Evolutionary conservation across 1,140 invertebrate species (phyloP), one percentile per base, ranked within the genome.

Genomic region (Sarcophaga peregrina): DNA sequence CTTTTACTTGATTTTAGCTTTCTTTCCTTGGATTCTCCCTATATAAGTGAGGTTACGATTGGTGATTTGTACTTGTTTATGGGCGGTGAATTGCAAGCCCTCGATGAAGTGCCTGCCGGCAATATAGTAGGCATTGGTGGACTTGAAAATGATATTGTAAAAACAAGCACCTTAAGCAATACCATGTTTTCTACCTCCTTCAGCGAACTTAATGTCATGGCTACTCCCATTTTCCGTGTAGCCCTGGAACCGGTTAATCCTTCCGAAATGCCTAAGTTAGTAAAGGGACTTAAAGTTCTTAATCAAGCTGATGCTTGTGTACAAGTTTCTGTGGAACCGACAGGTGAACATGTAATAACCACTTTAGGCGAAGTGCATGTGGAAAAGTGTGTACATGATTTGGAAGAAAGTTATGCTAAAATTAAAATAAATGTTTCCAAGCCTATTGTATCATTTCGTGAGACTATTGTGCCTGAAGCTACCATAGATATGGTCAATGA

Each of bases 361-460:
- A 99, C 98, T 0, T 96, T 98, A 9, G 99, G 99, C 0, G 98
- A 99, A 92, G 97, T 99, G 8, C 99, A 99, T 92, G 92, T 99
- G 52, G 96, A 99, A 89, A 95, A 97, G 86, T 99, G 99, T 92
- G 88, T 98, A 1, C 94, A 96, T 86, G 97, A 98, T 92, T 92
- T 99, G 10, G 93, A 93, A 86, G 91, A 92, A 74, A 93, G 94
- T 85, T 98, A 97, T 92, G 96, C 97, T 0, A 97, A 97, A 89
- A 93, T 98, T 82, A 94, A 97, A 58, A 92, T 99, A 10, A 95
- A 95, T 85, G 97, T 96, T 0, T 99, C 98, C 0, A 94, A 96
- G 86, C 98, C 98, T 0, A 99, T 99, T 85, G 98, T 99, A 5
- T 96, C 98, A 13, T 98, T 99, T 86, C 92, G 97, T 85, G 98